phyloP scores from a whole-genome alignment of 2,797 vertebrate genomes.

The Rhinatrema bivittatum region DNA sequence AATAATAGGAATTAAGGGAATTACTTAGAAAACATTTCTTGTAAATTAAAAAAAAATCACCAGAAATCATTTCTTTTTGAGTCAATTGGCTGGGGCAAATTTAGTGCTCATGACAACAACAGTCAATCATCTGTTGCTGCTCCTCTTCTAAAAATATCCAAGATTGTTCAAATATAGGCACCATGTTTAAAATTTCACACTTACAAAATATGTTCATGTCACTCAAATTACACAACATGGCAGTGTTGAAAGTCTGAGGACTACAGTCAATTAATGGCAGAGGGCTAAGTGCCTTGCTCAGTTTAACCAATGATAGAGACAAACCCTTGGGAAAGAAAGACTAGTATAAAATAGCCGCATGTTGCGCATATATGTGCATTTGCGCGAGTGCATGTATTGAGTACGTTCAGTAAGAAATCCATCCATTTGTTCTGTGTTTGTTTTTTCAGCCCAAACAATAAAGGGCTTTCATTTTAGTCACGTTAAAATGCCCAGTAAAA shows the following conservation, averaged over 20 bases:
- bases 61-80: slow-evolving; percentile 25
- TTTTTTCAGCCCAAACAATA: slow-evolving; percentile 27
- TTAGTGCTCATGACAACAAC: slow-evolving; percentile 42
- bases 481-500: slow-evolving; percentile 38
- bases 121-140: slow-evolving; percentile 40
- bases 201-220: slow-evolving; percentile 61
- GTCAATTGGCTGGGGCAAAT: slow-evolving; percentile 41
- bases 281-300: slow-evolving; percentile 36
- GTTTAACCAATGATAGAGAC: slow-evolving; percentile 35
- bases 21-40: slow-evolving; percentile 46
- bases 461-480: slow-evolving; percentile 36
- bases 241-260: slow-evolving; percentile 55
- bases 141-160: slow-evolving; percentile 48
- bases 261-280: slow-evolving; percentile 43
- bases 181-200: slow-evolving; percentile 62
- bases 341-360: slow-evolving; percentile 53
- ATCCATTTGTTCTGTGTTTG: slow-evolving; percentile 37
- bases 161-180: slow-evolving; percentile 62
- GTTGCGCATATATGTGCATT: slow-evolving; percentile 36
- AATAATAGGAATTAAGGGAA: slow-evolving; percentile 46
- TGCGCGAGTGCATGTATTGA: slow-evolving; percentile 42
- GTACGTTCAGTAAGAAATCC: slow-evolving; percentile 44
- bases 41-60: slow-evolving; percentile 41
- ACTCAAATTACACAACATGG: slow-evolving; percentile 76
- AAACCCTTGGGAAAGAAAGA: slow-evolving; percentile 44